These are phyloP conservation scores for Hyperoodon ampullatus DNA, from an alignment of 2,113 vertebrate genomes.

Conservation along the genomic window DNA sequence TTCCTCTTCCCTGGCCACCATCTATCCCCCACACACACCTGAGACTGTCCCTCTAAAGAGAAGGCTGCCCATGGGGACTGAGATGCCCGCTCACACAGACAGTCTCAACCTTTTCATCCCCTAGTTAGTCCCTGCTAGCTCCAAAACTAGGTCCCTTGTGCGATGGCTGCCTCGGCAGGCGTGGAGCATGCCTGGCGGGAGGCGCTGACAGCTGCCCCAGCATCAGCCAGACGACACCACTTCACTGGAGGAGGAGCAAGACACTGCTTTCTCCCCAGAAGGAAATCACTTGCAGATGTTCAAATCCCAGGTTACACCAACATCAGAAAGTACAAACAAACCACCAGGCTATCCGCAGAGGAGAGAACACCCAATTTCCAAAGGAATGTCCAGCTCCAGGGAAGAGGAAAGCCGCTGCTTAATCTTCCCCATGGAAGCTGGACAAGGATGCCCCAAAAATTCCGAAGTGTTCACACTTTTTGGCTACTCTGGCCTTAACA, in stretches of 20 bases:
- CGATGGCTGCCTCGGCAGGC: not conserved
- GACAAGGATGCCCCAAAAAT: not conserved
- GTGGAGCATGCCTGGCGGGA: not conserved
- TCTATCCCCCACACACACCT: no score
- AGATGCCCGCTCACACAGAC: not conserved
- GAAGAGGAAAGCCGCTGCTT: not conserved
- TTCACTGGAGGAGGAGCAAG: not conserved
- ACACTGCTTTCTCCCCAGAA: slow-evolving; percentile 22
- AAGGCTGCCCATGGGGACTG: not conserved
- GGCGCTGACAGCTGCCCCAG: slow-evolving; percentile 39
- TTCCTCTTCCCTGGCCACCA: not conserved
- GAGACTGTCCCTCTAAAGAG: not conserved
- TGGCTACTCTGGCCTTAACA: not conserved
- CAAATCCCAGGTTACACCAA: slow-evolving; percentile 21
- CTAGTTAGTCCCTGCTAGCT: not conserved
- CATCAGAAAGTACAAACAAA: slow-evolving; percentile 62
- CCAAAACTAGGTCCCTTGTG: not conserved
- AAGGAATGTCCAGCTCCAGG: not conserved
- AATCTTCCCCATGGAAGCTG: not conserved
- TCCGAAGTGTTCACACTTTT: not conserved
- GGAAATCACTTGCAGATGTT: slow-evolving; percentile 83
- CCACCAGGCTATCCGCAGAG: slow-evolving; percentile 36
- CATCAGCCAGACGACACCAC: not conserved
- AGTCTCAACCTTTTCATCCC: not conserved
- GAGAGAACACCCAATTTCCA: not conserved